Evolutionary conservation across 64 coral and sea anemone species (phyloP).

Genomic region (Orbicella faveolata): DNA sequence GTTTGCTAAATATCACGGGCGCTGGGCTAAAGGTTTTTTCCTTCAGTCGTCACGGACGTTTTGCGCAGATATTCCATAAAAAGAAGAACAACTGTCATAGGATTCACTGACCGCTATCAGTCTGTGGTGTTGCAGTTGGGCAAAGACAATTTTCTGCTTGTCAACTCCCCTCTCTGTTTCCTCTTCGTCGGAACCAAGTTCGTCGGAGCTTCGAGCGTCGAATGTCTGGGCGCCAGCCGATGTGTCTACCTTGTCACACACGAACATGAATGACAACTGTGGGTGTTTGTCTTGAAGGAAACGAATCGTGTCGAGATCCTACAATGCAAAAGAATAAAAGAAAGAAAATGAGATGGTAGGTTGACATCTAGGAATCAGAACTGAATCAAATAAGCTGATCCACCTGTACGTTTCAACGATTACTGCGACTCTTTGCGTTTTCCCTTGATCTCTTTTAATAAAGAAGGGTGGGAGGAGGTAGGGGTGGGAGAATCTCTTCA

Average conservation of each 20-base stretch:
- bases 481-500: no score
- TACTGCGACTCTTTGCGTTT: no score
- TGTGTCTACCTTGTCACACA: constrained; percentile 56
- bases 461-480: no score
- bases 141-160: constrained; percentile 4
- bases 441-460: no score
- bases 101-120: background rate
- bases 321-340: background rate
- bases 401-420: no score
- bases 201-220: background rate
- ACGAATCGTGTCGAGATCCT: constrained; percentile 50
- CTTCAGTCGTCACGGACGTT: background rate
- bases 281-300: constrained; percentile 49
- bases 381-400: no score
- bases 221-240: background rate
- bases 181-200: background rate
- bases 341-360: no score
- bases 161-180: background rate
- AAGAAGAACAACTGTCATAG: background rate
- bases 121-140: background rate
- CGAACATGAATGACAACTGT: constrained; percentile 48
- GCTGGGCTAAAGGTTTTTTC: background rate
- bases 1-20: background rate
- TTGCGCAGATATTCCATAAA: constrained; percentile 3
- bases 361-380: no score